Evolutionary conservation across 1,140 invertebrate species (phyloP), one percentile per base, ranked within the genome.

Genomic region (Stegodyphus mimosarum): DNA sequence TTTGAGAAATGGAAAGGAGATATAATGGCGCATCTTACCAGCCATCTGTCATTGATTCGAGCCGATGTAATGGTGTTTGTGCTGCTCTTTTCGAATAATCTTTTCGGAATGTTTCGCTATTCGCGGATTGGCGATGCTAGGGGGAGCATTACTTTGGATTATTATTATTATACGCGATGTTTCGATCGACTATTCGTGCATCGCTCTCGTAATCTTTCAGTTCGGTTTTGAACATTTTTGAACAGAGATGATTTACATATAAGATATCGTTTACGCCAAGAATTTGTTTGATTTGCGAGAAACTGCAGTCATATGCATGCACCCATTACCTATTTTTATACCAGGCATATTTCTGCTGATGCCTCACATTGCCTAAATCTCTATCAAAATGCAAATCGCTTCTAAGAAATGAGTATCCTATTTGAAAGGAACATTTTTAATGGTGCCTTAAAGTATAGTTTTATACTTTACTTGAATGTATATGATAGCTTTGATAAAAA

Each of bases 1-100:
- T 83, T 83, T 83, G 72, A 76, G 81, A 84, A 84, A 84, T 75
- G 73, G 81, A 84, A 84, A 84, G 81, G 81, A 84, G 60, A 84
- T 84, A 84, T 76, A 84, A 84, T 83, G 81, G 81, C 51, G 73
- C 52, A 84, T 76, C 81, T 70, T 51, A 67, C 50, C 51, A 76
- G 48, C 81, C 81, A 84, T 84, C 81, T 84, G 81, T 84, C 81
- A 84, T 84, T 84, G 81, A 84, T 84, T 84, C 81, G 17, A 50
- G 64, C 50, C 50, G 64, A 70, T 64, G 81, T 75, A 76, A 84
- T 75, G 81, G 81, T 67, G 72, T 84, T 84, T 76, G 81, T 50
- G 81, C 49, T 60, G 73, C 73, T 75, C 81, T 76, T 84, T 81
- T 84, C 72, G 81, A 84, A 84, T 84, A 84, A 84, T 84, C 81